Conservation (phyloP, 2,888 invertebrate species). For the Deroplatys truncata region DNA sequence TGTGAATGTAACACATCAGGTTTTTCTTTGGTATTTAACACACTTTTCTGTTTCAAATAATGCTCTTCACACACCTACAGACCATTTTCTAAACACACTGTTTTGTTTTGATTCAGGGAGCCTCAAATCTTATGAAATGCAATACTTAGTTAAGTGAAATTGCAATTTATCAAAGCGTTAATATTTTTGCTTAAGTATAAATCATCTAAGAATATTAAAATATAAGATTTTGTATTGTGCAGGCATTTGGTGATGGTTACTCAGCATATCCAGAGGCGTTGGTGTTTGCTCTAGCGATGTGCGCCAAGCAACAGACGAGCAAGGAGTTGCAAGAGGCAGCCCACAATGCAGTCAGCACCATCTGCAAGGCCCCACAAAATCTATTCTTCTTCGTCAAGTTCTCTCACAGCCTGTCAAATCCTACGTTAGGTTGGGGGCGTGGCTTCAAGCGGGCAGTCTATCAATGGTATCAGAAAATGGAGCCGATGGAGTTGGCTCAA, state of each 20-base stretch:
- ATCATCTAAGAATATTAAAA: too few species aligned
- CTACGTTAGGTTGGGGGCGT: conserved; percentile 52
- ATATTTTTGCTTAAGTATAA: too few species aligned
- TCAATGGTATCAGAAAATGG: conserved; percentile 61
- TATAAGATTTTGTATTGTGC: conserved; percentile 30
- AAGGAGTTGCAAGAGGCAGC: conserved; percentile 49
- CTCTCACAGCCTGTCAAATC: conserved; percentile 47
- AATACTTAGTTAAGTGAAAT: too few species aligned
- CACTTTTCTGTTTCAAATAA: too few species aligned
- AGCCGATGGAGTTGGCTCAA: conserved; percentile 58
- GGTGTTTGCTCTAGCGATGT: conserved; percentile 61
- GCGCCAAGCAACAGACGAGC: conserved; percentile 46
- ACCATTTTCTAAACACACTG: too few species aligned
- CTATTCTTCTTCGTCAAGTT: conserved; percentile 61
- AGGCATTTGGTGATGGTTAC: conserved; percentile 51
- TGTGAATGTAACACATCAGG: too few species aligned
- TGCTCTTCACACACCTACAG: too few species aligned
- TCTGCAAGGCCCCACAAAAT: conserved; percentile 60
- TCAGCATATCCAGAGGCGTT: conserved; percentile 55
- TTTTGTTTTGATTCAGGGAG: too few species aligned
- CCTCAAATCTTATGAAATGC: too few species aligned
- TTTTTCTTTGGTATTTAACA: too few species aligned
- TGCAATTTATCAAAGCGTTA: too few species aligned
- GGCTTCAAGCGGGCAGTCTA: conserved; percentile 60
- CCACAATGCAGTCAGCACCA: conserved; percentile 50